phyloP scores from a whole-genome alignment of 2,113 vertebrate genomes.

The Alethe castanea region DNA sequence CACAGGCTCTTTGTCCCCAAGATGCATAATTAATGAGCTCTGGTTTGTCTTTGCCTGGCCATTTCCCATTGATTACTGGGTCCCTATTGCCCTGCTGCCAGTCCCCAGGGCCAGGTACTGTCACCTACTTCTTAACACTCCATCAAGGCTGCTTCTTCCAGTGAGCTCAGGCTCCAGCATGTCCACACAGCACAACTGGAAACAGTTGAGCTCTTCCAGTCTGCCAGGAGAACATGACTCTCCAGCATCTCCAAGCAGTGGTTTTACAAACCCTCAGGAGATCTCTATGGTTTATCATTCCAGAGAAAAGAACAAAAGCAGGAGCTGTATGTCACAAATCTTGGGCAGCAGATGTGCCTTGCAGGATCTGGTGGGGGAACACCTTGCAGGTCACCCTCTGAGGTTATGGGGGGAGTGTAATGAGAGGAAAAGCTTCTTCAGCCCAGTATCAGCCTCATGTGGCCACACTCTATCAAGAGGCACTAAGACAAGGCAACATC shows the following conservation, averaged over 20 bases:
- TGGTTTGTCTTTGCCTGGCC: not conserved
- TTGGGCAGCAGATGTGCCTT: not conserved
- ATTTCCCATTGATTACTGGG: not conserved
- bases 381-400: not conserved
- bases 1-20: not conserved
- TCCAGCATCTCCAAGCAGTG: not conserved
- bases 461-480: not conserved
- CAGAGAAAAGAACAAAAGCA: not conserved
- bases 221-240: not conserved
- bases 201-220: not conserved
- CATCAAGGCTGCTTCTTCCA: conserved; percentile 81
- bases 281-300: not conserved
- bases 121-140: not conserved
- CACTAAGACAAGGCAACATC: not conserved
- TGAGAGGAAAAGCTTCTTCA: not conserved
- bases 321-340: not conserved
- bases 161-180: conserved; percentile 58
- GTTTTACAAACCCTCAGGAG: not conserved
- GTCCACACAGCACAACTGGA: not conserved
- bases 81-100: not conserved
- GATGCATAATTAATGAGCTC: not conserved
- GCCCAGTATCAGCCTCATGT: not conserved
- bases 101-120: not conserved
- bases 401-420: not conserved
- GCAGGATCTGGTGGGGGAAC: not conserved